Evolutionary conservation across 2,888 invertebrate species (phyloP).

Genomic region (Heliconius charithonia): DNA sequence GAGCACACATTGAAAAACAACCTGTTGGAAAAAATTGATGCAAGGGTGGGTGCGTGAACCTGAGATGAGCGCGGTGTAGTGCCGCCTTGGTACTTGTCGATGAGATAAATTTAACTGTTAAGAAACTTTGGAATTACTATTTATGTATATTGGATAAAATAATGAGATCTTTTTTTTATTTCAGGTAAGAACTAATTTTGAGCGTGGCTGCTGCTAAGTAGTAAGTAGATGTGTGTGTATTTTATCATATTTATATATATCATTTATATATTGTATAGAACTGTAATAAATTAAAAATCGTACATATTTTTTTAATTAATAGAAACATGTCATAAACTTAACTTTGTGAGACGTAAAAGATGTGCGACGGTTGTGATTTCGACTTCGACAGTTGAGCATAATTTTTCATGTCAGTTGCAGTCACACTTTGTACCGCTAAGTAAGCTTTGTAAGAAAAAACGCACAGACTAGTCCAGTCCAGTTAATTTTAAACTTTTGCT

Average conservation of each 20-base stretch:
- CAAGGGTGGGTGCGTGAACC: slow-evolving; percentile 69
- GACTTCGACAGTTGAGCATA: too few relatives aligned
- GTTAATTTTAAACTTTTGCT: background rate
- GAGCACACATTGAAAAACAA: slow-evolving; percentile 56
- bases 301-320: background rate
- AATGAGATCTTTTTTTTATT: slow-evolving; percentile 6
- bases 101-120: background rate
- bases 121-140: background rate
- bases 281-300: background rate
- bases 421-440: too few relatives aligned
- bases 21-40: slow-evolving; percentile 63
- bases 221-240: slow-evolving; percentile 6
- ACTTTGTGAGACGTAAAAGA: too few relatives aligned
- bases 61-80: slow-evolving; percentile 52
- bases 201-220: background rate
- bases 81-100: slow-evolving; percentile 58
- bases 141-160: background rate
- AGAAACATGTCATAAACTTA: background rate
- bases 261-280: background rate
- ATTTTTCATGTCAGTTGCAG: too few relatives aligned
- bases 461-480: background rate
- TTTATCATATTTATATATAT: background rate
- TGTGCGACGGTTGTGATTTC: too few relatives aligned
- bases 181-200: slow-evolving; percentile 7
- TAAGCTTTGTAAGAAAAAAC: too few relatives aligned